A percentile compares a stretch with the other conserved stretches of the same genome.
These are phyloP conservation scores for Nasalis larvatus DNA, from an alignment of 2,113 vertebrate genomes.

Conservation along the genomic window DNA sequence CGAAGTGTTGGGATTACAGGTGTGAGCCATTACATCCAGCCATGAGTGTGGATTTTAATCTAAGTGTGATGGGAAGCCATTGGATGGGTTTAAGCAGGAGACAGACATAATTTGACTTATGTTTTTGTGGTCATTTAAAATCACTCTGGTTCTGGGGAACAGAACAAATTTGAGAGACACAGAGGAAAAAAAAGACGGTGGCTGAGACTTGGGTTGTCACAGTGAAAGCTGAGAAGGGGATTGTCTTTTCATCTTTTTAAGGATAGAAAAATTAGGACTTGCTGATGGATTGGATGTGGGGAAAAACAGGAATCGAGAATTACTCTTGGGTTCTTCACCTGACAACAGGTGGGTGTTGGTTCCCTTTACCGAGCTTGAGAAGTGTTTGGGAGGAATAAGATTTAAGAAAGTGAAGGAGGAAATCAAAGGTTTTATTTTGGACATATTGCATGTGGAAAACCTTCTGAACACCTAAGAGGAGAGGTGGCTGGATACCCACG, in stretches of 20 bases:
- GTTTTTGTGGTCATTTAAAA: background rate
- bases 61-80: background rate
- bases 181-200: background rate
- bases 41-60: background rate
- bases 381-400: background rate
- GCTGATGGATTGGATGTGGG: background rate
- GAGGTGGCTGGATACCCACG: background rate
- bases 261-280: background rate
- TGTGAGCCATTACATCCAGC: no score
- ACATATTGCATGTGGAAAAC: background rate
- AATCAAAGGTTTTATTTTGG: conserved; percentile 1
- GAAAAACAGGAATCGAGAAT: background rate
- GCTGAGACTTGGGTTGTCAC: background rate
- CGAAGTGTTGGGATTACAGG: no score
- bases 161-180: background rate
- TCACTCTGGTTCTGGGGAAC: background rate
- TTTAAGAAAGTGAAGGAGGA: background rate
- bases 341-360: background rate
- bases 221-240: background rate
- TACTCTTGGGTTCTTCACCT: background rate
- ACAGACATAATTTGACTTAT: background rate
- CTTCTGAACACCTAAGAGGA: background rate
- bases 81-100: background rate
- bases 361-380: background rate
- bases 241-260: background rate